Percentiles rank a stretch among this genome's conserved stretches.
These are phyloP conservation scores for Euphysa ruthae DNA, from an alignment of 30 jellyfish, hydroid and myxozoan genomes.

Conservation along the genomic window DNA sequence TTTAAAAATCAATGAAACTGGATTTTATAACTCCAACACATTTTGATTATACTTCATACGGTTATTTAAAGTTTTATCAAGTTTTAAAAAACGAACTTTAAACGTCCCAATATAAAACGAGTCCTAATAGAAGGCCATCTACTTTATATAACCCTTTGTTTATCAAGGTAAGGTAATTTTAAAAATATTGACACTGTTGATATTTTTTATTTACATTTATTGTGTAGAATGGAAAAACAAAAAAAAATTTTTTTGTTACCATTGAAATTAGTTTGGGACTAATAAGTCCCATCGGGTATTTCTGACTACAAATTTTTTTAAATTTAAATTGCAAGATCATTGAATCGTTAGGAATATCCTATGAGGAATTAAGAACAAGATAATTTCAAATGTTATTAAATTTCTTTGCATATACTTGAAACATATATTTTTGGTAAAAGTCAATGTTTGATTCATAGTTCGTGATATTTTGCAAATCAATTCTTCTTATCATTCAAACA, in stretches of 20 bases:
- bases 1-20: too few relatives aligned
- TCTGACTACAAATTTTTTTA: background rate
- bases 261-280: background rate
- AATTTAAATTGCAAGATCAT: background rate
- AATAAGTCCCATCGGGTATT: slow-evolving; percentile 1
- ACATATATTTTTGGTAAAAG: background rate
- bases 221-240: background rate
- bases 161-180: slow-evolving; percentile 9
- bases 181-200: background rate
- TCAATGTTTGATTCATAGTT: slow-evolving; percentile 12
- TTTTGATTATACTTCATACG: too few relatives aligned
- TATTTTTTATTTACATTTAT: background rate
- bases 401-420: background rate
- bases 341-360: too few relatives aligned
- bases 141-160: background rate
- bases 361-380: background rate
- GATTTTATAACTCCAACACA: too few relatives aligned
- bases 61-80: too few relatives aligned
- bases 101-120: too few relatives aligned
- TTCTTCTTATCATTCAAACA: slow-evolving; percentile 29
- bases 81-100: too few relatives aligned
- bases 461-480: slow-evolving; percentile 44
- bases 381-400: background rate
- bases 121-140: too few relatives aligned
- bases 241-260: background rate